A percentile compares a stretch with the other conserved stretches of the same genome.
phyloP scores from a whole-genome alignment of 2,888 invertebrate species.

The Lasioglossum malachurum region DNA sequence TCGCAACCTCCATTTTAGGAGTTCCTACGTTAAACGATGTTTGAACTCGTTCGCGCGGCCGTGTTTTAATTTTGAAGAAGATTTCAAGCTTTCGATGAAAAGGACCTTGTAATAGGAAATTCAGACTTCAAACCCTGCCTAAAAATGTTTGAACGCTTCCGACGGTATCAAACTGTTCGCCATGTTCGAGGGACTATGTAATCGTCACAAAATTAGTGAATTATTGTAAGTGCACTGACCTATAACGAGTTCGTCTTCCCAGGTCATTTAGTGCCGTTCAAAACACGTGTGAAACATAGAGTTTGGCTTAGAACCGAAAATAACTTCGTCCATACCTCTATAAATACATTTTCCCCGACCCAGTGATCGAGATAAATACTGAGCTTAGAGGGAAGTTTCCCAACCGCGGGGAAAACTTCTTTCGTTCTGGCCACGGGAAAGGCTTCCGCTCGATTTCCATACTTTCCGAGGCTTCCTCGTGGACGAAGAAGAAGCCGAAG shows the following conservation, averaged over 20 bases:
- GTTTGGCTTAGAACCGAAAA: no score
- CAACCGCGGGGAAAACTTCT: neutral
- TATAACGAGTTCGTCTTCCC: no score
- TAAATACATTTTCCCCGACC: no score
- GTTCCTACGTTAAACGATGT: neutral
- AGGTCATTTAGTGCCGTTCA: no score
- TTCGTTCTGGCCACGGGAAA: conserved; percentile 6
- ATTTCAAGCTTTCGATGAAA: neutral
- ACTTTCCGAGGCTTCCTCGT: neutral
- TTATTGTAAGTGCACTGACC: no score
- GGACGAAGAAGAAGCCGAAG: conserved; percentile 1
- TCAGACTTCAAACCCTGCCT: neutral
- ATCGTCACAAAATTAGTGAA: no score
- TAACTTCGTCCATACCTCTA: no score
- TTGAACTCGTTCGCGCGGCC: neutral
- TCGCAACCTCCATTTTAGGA: neutral
- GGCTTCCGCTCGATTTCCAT: conserved; percentile 29
- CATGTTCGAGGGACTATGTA: no score
- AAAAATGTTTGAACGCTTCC: neutral
- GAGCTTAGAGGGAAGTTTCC: conserved; percentile 4
- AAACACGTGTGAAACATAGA: no score
- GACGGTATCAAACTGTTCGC: neutral
- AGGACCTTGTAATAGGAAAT: neutral
- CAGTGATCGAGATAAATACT: no score
- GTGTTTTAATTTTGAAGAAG: neutral